Base-by-base conservation (phyloP, 2,888 invertebrate genomes). In the Geophilus truncorum region DNA sequence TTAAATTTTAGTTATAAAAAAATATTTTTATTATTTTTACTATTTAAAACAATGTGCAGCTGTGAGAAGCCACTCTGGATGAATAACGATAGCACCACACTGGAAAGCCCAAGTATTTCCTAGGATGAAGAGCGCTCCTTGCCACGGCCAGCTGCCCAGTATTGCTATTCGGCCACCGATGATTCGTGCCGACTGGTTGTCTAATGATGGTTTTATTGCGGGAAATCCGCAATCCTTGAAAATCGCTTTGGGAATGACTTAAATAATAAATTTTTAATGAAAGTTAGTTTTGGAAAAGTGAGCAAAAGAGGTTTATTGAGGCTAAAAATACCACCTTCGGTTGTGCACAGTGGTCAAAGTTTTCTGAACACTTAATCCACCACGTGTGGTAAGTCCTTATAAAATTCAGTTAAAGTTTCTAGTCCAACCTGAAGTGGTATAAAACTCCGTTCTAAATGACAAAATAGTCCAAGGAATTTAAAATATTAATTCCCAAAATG, bases 31-130 rank as follows among this genome's bases (percentile, higher is more conserved):
- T 75, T 76, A 32, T 34, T 78, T 23, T 78, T 78, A 78, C 78
- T 36, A 1, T 23, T 34, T 34, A 34, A 36, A 23, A 78, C 78
- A 78, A 34, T 78, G 78, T 6, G 34, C 78, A 12, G 78, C 78
- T 36, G 78, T 78, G n/a, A 78, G 36, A 18, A 78, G 4, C 78
- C 78, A 78, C 18, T 78, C 78, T 2, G 78, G 78, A 36, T 78
- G 78, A 78, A 78, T 78, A 18, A 78, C 7, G 36, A 36, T 36
- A 3, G 32, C 78, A 12, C 78, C 78, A n/a, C 78, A 78, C 9
- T 57, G 18, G 21, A 18, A 57, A 2, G 15, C 21, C 23, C 18
- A 57, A 5, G 2, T 1, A 1, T 9, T 2, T 7, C 21, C 1
- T 2, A 18, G 1, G 57, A 57, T 57, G 9, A n/a, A 57, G 23